Evolutionary conservation across 2,113 vertebrate genomes (phyloP), one percentile per base, ranked within the genome.

Genomic region (Arenaria interpres): DNA sequence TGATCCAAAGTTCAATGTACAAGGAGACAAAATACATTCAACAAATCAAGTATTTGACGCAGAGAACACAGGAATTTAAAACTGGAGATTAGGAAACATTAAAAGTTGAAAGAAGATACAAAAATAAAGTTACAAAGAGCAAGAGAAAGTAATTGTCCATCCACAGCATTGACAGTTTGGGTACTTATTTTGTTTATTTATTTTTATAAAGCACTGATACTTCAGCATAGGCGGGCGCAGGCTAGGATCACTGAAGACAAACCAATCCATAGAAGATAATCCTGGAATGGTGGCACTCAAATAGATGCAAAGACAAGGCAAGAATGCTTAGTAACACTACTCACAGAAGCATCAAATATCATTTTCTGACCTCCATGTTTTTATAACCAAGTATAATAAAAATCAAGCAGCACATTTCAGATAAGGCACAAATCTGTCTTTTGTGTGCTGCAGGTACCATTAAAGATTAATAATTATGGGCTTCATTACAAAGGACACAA

Each of bases 401-500:
- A 92, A 95, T 83, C 86, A 90, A 78, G 53, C 39, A 45, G 51
- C 4, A 1, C 21, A 79, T 22, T 57, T 60, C 41, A 84, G 94
- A 74, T 95, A 95, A 94, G 39, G 35, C 48, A 66, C 27, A 50
- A 86, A 73, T 60, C 79, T 86, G 54, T 37, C 73, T 88, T 91
- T 86, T 77, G 75, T 69, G 60, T 32, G 68, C n/a, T 92, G 73
- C 45, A 90, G 93, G 73, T 48, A 57, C 28, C 80, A 93, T 57
- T 86, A 63, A 71, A 93, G 86, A 95, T 84, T 84, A 96, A 50
- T 92, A 89, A 93, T 81, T 93, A 93, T 8, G 39, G 23, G 41
- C 73, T 84, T 92, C 51, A 84, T 77, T 92, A 89, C 60, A 80
- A 95, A 95, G 77, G 56, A 95, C 73, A 71, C 50, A 86, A 93